Evolutionary conservation across 2,113 vertebrate species (phyloP).

Genomic region (Corythaixoides concolor): DNA sequence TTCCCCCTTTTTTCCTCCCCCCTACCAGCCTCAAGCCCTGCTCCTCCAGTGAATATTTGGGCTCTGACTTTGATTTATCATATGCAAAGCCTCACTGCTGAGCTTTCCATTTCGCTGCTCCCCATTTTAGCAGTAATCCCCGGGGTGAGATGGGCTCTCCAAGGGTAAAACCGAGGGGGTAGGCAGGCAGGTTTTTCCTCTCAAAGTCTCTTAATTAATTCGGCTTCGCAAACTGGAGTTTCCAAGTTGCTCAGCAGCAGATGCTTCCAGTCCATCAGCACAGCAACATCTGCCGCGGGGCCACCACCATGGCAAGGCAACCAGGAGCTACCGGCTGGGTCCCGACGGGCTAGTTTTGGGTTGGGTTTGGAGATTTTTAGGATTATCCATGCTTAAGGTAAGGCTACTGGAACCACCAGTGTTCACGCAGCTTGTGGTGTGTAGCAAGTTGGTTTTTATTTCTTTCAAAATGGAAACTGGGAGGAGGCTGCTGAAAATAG

Average conservation of each 20-base stretch:
- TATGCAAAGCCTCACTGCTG: slow-evolving; percentile 42
- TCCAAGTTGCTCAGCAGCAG: slow-evolving; percentile 3
- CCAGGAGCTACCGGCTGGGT: neutral
- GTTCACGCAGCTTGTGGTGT: neutral
- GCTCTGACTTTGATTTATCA: slow-evolving; percentile 28
- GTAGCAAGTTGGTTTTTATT: neutral
- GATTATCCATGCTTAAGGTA: neutral
- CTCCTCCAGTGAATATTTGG: slow-evolving; percentile 13
- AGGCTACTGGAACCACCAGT: neutral
- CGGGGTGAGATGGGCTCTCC: neutral
- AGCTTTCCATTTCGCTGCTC: slow-evolving; percentile 56
- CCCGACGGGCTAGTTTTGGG: neutral
- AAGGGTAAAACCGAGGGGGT: neutral
- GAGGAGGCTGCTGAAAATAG: neutral
- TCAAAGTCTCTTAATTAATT: slow-evolving; percentile 53
- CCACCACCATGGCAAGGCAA: neutral
- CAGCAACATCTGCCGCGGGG: neutral
- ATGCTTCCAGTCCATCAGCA: slow-evolving; percentile 8
- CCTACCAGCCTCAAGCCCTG: neutral
- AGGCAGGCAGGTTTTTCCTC: slow-evolving; percentile 31
- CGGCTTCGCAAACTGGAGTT: slow-evolving; percentile 11
- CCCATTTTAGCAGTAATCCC: slow-evolving; percentile 55
- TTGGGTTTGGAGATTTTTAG: neutral
- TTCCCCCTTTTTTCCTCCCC: neutral
- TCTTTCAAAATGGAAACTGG: neutral